phyloP scores from a whole-genome alignment of 2,113 vertebrate genomes.

The Probosciger aterrimus region DNA sequence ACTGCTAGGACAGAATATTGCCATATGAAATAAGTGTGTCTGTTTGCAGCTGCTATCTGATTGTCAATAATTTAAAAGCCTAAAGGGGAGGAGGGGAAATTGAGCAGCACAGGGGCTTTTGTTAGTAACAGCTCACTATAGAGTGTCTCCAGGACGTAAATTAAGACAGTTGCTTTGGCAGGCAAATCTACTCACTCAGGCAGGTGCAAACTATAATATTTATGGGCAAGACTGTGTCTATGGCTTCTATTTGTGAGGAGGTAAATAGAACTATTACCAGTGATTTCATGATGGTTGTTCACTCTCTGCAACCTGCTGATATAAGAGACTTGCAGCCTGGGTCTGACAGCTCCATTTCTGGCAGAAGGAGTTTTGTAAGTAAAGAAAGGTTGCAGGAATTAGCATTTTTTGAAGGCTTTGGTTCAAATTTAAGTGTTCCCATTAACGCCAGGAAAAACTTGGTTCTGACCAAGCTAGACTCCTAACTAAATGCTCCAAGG shows the following conservation, averaged over 20 bases:
- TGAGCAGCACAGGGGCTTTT: not conserved
- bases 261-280: not conserved
- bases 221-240: not conserved
- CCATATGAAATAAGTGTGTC: not conserved
- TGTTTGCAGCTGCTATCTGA: not conserved
- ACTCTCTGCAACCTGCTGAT: not conserved
- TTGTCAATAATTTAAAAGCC: conserved; percentile 24
- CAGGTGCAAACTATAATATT: not conserved
- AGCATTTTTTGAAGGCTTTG: not conserved
- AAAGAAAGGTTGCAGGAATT: not conserved
- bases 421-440: not conserved
- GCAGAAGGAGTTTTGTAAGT: not conserved
- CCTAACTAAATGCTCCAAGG: not conserved
- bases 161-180: not conserved
- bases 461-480: not conserved
- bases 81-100: not conserved
- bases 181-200: not conserved
- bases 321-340: not conserved
- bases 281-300: not conserved
- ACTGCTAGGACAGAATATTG: not conserved
- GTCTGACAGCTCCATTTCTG: not conserved
- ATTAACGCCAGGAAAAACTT: not conserved
- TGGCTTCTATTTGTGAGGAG: not conserved
- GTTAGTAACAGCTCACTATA: not conserved
- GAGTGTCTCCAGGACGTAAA: not conserved